Evolutionary conservation across 2,113 vertebrate species (phyloP), one percentile per base, ranked within the genome.

Genomic region (Anseranas semipalmata): DNA sequence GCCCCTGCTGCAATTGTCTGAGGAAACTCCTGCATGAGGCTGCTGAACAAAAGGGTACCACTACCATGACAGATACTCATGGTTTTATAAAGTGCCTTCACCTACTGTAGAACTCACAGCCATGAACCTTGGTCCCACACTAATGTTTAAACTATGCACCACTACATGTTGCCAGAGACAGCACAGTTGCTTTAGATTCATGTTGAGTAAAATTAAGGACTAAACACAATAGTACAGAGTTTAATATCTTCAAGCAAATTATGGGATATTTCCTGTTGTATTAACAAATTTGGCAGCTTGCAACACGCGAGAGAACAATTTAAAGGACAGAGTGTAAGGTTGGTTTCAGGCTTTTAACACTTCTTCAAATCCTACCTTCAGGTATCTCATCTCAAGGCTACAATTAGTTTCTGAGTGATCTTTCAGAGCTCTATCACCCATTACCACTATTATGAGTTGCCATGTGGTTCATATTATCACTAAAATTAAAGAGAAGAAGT

Each of bases 401-500:
- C 41, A 82, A 83, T 87, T 94, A 76, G 53, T 58, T 74, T 75
- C 53, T 33, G 24, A 45, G 30, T 58, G 55, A 45, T 75, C 41
- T 94, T 93, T 76, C 78, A 88, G 82, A 93, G n/a, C 17, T 90
- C 78, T 94, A 32, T 70, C 74, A 63, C 63, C 89, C 81, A 76
- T 93, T 89, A 93, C 41, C 35, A 25, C 45, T 71, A 53, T 79
- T 87, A 68, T 65, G 55, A 91, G 59, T 79, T 56, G 48, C 5
- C 9, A 53, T 37, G 16, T 85, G 59, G 50, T 85, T 93, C 87
- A 88, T 80, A 93, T 94, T 95, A 90, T 77, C 67, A 58, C 85
- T 89, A 74, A 95, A 95, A 96, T 96, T 91, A 87, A 91, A 87
- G 19, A 91, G 85, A 85, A 87, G 12, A 91, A 79, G 15, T 73